Evolutionary conservation across 2,888 invertebrate genomes (phyloP), one percentile per base, ranked within the genome.

Genomic region (Apodemia zela): DNA sequence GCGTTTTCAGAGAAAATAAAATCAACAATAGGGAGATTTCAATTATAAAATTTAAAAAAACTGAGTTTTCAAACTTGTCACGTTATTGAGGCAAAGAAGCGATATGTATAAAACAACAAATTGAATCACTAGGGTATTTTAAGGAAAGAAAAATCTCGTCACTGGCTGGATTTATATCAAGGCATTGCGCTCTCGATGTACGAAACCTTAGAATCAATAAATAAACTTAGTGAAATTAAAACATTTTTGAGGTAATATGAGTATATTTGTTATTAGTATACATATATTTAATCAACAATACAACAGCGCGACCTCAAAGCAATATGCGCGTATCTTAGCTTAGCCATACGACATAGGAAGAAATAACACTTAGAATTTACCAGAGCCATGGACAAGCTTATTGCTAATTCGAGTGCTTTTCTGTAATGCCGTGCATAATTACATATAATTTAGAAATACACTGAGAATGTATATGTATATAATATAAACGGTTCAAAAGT

Each of bases 171-270:
- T 29, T 29, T 29, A 5, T 29, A 35, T 35, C 33, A 35, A 35
- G 8, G 35, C 7, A 35, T 35, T 35, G 35, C 35, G 10, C 38
- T 8, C 3, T 63, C 29, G 29, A 29, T 29, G 4, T 29, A 29
- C 29, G 5, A 5, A 29, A 29, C 29, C 4, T 29, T 29, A 29
- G 29, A 29, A 0, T 4, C 5, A 29, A 29, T 29, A 29, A 29
- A 3, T 29, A 25, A 58, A 38, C 25, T 58, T 62, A 47, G 60
- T 13, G 59, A 60, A 65, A 64, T 64, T 60, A 38, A 62, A 66
- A 66, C 64, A 66, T 66, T 54, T 21, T 35, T 35, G 64, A 66
- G 64, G 64, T 66, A 66, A 60, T 66, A 64, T 58, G 59, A 66
- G 61, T 60, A 64, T 67, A 49, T 65, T 57, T 63, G 62, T 58